Evolutionary conservation across 2,113 vertebrate genomes (phyloP).

Genomic region (Siphamia tubifer): DNA sequence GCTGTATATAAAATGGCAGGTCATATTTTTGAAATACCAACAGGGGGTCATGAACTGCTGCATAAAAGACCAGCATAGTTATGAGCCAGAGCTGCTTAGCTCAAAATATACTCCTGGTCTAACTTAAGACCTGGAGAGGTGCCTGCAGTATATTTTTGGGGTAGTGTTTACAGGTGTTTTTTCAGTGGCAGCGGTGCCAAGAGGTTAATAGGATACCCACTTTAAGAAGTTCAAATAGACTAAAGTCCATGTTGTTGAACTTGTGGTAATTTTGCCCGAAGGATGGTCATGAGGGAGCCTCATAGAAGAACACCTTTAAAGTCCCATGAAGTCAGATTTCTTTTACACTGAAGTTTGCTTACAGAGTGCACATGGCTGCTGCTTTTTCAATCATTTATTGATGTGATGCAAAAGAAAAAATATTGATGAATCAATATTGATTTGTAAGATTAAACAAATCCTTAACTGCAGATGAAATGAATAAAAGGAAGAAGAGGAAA

Average conservation of each 20-base stretch:
- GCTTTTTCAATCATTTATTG: not conserved
- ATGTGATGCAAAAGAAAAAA: too few species aligned
- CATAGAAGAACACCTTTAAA: slow-evolving; percentile 14
- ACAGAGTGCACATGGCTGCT: not conserved
- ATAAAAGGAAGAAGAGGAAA: too few species aligned
- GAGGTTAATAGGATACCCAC: slow-evolving; percentile 69
- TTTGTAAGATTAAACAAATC: too few species aligned
- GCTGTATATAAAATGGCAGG: slow-evolving; percentile 56
- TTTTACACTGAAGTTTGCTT: not conserved
- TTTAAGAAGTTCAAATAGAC: slow-evolving; percentile 68
- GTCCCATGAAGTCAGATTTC: not conserved
- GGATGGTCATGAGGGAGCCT: not conserved
- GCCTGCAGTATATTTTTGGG: slow-evolving; percentile 68
- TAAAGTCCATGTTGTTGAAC: slow-evolving; percentile 49
- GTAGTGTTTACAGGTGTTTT: slow-evolving; percentile 68
- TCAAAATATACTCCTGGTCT: slow-evolving; percentile 57
- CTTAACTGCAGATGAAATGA: too few species aligned
- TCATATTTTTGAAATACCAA: slow-evolving; percentile 66
- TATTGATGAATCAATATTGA: too few species aligned
- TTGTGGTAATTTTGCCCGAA: slow-evolving; percentile 50
- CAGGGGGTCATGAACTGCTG: slow-evolving; percentile 64
- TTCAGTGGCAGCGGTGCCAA: slow-evolving; percentile 51
- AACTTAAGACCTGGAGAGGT: slow-evolving; percentile 65
- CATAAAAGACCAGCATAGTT: slow-evolving; percentile 60
- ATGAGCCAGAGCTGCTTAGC: slow-evolving; percentile 39